These are phyloP conservation scores for Thalassophryne amazonica DNA, from an alignment of 2,797 vertebrate genomes.

Conservation along the genomic window DNA sequence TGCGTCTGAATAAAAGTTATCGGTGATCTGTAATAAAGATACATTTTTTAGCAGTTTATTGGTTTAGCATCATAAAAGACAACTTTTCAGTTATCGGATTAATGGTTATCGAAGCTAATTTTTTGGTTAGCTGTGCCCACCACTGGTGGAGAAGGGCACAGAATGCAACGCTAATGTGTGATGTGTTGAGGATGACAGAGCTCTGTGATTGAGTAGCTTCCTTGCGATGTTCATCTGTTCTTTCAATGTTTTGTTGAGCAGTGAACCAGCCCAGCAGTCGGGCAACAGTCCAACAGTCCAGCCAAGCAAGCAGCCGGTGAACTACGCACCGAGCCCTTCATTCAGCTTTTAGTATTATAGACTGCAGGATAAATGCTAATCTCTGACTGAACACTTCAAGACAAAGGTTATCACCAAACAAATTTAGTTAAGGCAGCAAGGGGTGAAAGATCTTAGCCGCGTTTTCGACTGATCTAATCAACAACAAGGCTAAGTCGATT, in stretches of 20 bases:
- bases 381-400: slow-evolving; percentile 66
- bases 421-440: slow-evolving; percentile 62
- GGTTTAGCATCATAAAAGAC: too few relatives aligned
- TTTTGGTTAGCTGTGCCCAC: too few relatives aligned
- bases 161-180: too few relatives aligned
- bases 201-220: not conserved
- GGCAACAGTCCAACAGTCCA: not conserved
- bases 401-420: slow-evolving; percentile 73
- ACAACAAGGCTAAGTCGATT: slow-evolving; percentile 67
- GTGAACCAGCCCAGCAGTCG: not conserved
- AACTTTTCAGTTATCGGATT: too few relatives aligned
- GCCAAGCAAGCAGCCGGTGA: slow-evolving; percentile 1
- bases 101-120: too few relatives aligned
- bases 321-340: slow-evolving; percentile 7
- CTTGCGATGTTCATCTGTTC: not conserved
- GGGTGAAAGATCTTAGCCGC: slow-evolving; percentile 56
- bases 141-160: too few relatives aligned
- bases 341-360: slow-evolving; percentile 42
- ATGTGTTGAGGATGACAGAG: not conserved
- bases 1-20: too few relatives aligned
- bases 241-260: slow-evolving; percentile 4
- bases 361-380: slow-evolving; percentile 63
- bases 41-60: too few relatives aligned
- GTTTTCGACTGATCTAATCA: slow-evolving; percentile 69
- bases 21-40: too few relatives aligned